Evolutionary conservation across 2,113 vertebrate species (phyloP).

Genomic region (Psophia crepitans): DNA sequence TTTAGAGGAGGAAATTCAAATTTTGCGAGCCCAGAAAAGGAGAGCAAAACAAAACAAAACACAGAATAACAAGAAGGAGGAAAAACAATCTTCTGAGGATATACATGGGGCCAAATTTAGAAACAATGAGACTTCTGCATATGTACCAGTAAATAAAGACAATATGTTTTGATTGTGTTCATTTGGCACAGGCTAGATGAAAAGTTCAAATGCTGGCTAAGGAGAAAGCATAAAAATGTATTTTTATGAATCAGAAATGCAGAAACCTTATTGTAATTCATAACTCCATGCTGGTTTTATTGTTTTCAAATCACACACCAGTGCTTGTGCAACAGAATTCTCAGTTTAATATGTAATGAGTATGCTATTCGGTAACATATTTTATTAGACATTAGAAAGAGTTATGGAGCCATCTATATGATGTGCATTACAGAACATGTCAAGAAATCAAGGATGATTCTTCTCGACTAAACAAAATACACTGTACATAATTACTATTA

Average conservation of each 20-base stretch:
- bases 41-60: neutral
- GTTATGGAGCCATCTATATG: neutral
- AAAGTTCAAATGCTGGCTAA: conserved; percentile 13
- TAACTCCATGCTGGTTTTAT: conserved; percentile 17
- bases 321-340: neutral
- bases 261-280: conserved; percentile 25
- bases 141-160: neutral
- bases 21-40: neutral
- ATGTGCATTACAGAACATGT: neutral
- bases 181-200: neutral
- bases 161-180: neutral
- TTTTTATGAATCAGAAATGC: conserved; percentile 32
- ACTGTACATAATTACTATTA: conserved; percentile 8
- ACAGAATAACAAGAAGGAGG: neutral
- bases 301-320: conserved; percentile 7
- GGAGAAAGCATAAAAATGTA: neutral
- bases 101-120: neutral
- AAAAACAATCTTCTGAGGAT: neutral
- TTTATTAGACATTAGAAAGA: conserved; percentile 35
- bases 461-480: neutral
- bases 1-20: neutral
- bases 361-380: neutral
- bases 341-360: conserved; percentile 8
- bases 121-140: neutral
- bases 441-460: neutral